Evolutionary conservation across 2,797 vertebrate species (phyloP), one percentile per base, ranked within the genome.

Genomic region (Argentina silus): DNA sequence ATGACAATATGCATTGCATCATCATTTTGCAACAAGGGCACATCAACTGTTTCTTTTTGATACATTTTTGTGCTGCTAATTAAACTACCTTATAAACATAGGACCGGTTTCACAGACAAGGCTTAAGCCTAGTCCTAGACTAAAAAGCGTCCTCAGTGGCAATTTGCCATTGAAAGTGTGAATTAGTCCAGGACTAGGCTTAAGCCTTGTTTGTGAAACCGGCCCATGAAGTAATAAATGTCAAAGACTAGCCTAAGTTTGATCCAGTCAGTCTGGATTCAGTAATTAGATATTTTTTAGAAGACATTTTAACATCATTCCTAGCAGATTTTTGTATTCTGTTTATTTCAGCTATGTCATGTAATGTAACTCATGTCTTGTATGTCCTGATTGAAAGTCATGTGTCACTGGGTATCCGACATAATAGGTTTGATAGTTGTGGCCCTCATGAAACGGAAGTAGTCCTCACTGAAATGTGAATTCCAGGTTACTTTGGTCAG

Each of bases 401-500:
- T 66, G 84, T 88, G 86, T 88, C 78, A 78, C 92, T 94, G 93
- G 93, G 93, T 94, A 93, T 94, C 93, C 92, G 93, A 94, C 93
- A 70, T 74, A 51, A 53, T 65, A 14, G 73, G 87, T 92, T 92
- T 92, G 87, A 92, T 85, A 87, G 89, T 89, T 92, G 90, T 90
- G 86, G 90, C 88, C 83, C 19, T 74, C 69, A 64, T 44, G 59
- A 69, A 78, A 81, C 53, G 70, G 79, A 74, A 15, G 66, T 59
- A 53, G 70, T 61, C 27, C 62, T 69, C 56, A 71, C 77, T 72
- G 1, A 60, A 60, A 44, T 64, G 64, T 15, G 62, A 79, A 74
- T 78, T 81, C 66, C 75, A 78, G 70, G 67, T 74, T 70, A 65
- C 47, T 64, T 6, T 62, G 48, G 73, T 74, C 59, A 57, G 67